A percentile compares a stretch with the other conserved stretches of the same genome.
Evolutionary conservation across 2,113 vertebrate species (phyloP).

Genomic region (Mugil cephalus): DNA sequence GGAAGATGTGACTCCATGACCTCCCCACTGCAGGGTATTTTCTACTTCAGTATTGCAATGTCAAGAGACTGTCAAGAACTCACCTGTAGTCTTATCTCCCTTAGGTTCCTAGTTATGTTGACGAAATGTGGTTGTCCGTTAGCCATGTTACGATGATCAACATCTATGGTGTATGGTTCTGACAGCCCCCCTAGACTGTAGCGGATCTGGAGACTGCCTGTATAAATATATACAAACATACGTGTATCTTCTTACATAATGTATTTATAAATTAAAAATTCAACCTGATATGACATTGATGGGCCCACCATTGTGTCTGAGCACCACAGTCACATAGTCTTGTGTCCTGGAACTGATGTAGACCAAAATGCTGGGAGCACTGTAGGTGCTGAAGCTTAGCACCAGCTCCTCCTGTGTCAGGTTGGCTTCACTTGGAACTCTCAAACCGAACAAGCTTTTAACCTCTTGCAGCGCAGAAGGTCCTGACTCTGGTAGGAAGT

Average conservation of each 20-base stretch:
- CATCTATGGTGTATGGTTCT: slow-evolving; percentile 90
- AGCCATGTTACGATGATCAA: slow-evolving; percentile 93
- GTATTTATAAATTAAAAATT: neutral
- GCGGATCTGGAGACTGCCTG: slow-evolving; percentile 93
- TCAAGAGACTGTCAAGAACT: neutral
- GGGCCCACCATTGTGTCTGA: slow-evolving; percentile 89
- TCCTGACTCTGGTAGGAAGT: slow-evolving; percentile 84
- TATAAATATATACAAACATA: slow-evolving; percentile 11
- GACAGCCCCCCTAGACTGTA: slow-evolving; percentile 91
- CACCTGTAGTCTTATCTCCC: slow-evolving; percentile 84
- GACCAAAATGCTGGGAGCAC: slow-evolving; percentile 90
- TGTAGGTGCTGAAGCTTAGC: slow-evolving; percentile 97
- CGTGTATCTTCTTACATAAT: neutral
- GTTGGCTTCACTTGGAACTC: slow-evolving; percentile 69
- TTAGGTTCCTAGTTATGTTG: slow-evolving; percentile 88
- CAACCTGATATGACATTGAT: accelerated
- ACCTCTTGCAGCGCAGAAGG: slow-evolving; percentile 65
- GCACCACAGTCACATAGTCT: slow-evolving; percentile 94
- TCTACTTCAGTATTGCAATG: too few relatives aligned
- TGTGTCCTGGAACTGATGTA: slow-evolving; percentile 92
- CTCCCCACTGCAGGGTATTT: too few relatives aligned
- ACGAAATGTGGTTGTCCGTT: slow-evolving; percentile 95
- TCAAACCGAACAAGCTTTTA: slow-evolving; percentile 13
- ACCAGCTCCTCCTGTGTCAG: slow-evolving; percentile 88
- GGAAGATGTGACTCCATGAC: too few relatives aligned